Base-by-base conservation (phyloP, 2,888 invertebrate species). In the Drosophila silvestris region DNA sequence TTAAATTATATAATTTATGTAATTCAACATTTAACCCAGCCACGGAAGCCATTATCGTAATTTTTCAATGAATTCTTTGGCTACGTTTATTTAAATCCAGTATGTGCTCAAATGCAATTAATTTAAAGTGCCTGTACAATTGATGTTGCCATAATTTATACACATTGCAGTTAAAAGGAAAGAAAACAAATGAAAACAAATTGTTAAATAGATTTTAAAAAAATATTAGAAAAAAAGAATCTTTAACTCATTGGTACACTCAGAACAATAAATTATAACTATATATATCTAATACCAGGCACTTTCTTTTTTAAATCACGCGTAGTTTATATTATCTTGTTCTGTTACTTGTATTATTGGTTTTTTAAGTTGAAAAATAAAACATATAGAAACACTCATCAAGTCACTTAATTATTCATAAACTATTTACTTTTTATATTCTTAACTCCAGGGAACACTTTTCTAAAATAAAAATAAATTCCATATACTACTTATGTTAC, bases 1-100 rank as follows among this genome's bases (percentile, higher is more conserved):
- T 87, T 81, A 85, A 89, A 87, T 89, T 87, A 85, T 84, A 78
- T 84, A 77, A 85, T 89, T 85, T 89, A 83, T 80, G 77, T 85
- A 80, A 87, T 87, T 82, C 60, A 84, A 88, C 78, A 75, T 83
- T 78, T 67, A 79, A 67, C 68, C 59, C 67, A 56, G 53, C 70
- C 72, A 68, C 88, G 90, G 85, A 85, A 89, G 65, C 71, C 87
- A 89, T 85, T 85, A 89, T 89, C 90, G 78, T 85, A 82, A 85
- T 80, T 87, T 80, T 79, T 76, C 70, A 63, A 59, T 66, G 52
- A 52, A 47, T 44, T 39, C 61, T 62, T 26, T 44, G 44, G 50
- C 58, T 57, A 67, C 66, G 70, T 75, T 70, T 75, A 80, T 83
- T 81, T 75, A 77, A 82, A 82, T 84, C 77, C 74, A 81, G 73